Evolutionary conservation across 2,797 vertebrate species (phyloP).

Genomic region (Sebastes nivosus): DNA sequence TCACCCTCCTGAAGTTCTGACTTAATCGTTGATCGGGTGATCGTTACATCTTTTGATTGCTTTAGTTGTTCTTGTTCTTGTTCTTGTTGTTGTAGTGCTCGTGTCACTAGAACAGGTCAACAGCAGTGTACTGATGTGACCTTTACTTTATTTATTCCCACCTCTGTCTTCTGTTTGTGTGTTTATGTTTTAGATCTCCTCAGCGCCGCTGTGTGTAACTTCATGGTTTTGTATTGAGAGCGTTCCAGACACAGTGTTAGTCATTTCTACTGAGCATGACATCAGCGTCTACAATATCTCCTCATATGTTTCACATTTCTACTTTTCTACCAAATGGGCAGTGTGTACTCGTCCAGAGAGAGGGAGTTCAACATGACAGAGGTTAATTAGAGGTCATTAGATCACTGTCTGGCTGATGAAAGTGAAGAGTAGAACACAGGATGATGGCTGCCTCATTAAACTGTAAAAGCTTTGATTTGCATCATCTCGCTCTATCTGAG

Average conservation of each 20-base stretch:
- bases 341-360: conserved; percentile 54
- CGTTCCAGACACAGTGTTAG: conserved; percentile 35
- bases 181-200: conserved; percentile 57
- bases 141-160: conserved; percentile 58
- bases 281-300: conserved; percentile 28
- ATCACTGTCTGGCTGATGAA: background rate
- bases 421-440: background rate
- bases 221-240: conserved; percentile 56
- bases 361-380: background rate
- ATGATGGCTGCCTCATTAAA: background rate
- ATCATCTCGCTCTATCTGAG: background rate
- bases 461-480: background rate
- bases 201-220: conserved; percentile 38
- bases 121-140: conserved; percentile 35
- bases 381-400: background rate
- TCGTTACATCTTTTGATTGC: conserved; percentile 42
- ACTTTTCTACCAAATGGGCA: conserved; percentile 69
- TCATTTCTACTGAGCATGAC: conserved; percentile 49
- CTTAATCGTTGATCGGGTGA: conserved; percentile 22
- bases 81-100: conserved; percentile 52
- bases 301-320: conserved; percentile 50
- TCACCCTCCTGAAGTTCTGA: conserved; percentile 44
- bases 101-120: conserved; percentile 36
- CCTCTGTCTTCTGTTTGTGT: conserved; percentile 50
- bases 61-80: conserved; percentile 24